Evolutionary conservation across 2,888 invertebrate genomes (phyloP), one percentile per base, ranked within the genome.

Genomic region (Epinotia bilunana): DNA sequence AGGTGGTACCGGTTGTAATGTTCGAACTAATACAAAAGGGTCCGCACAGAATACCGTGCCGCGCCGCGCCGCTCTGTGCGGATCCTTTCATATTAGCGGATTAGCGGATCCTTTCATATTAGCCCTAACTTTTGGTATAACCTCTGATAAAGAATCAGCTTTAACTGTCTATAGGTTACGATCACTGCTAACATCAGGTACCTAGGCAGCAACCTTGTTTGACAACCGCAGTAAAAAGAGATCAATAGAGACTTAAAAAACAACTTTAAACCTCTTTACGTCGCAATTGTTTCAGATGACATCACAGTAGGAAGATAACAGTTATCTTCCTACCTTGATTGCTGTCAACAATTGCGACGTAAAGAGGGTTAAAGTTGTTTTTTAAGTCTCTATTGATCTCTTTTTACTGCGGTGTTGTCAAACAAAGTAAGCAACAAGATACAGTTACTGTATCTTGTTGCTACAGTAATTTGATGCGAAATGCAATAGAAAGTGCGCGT

Each of bases 401-500:
- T 46, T 46, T 5, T 49, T 16, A 6, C 49, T 16, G 13, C 49
- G 16, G 16, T n/a, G n/a, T 16, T 16, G 49, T 16, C 16, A 49
- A 28, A 28, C 23, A 28, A 28, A 3, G 2, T 28, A n/a, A n/a
- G n/a, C n/a, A n/a, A n/a, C n/a, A n/a, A n/a, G n/a, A n/a, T n/a
- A n/a, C n/a, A n/a, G n/a, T n/a, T n/a, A n/a, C 62, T 62, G 33
- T 58, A 67, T 65, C 73, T 76, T 49, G 23, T 72, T 68, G 53
- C 62, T 73, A 39, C 64, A 53, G 76, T 76, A 65, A 70, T 73
- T 43, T 61, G 61, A 65, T 71, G 55, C 43, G 53, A 69, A 69
- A 71, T 71, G 64, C 74, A 71, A 16, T 71, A 75, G 75, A 75
- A 75, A 75, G 75, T 71, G 20, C 39, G 60, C 33, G 65, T 65